A percentile compares a stretch with the other conserved stretches of the same genome.
Evolutionary conservation across 2,113 vertebrate species (phyloP).

Genomic region (Xyliphius kryptos): DNA sequence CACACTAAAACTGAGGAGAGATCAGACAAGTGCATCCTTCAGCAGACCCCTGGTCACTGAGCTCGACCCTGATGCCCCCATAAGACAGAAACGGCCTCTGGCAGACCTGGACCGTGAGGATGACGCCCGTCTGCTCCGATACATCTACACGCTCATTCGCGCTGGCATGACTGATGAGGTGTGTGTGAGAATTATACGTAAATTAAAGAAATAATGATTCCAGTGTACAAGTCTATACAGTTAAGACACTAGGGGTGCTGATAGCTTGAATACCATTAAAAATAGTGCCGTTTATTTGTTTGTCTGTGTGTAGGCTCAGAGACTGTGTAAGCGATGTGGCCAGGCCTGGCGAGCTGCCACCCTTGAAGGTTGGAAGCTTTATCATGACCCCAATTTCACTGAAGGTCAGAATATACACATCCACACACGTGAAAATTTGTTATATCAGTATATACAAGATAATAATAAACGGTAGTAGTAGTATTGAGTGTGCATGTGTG

Average conservation of each 20-base stretch:
- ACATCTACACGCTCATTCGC: slow-evolving; percentile 88
- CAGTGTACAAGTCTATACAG: no score
- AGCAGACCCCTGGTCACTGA: slow-evolving; percentile 85
- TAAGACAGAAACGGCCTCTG: slow-evolving; percentile 88
- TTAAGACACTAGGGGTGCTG: no score
- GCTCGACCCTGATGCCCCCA: slow-evolving; percentile 91
- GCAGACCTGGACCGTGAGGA: slow-evolving; percentile 94
- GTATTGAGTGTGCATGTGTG: slow-evolving; percentile 23
- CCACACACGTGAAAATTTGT: not conserved
- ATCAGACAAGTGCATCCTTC: slow-evolving; percentile 61
- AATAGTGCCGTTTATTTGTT: no score
- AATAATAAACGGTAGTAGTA: no score
- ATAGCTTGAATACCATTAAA: no score
- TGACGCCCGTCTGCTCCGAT: slow-evolving; percentile 82
- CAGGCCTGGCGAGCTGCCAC: slow-evolving; percentile 97
- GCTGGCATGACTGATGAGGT: slow-evolving; percentile 97
- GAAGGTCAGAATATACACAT: slow-evolving; percentile 65
- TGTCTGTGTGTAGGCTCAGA: slow-evolving; percentile 75
- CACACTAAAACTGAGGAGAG: slow-evolving; percentile 74
- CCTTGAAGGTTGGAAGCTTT: slow-evolving; percentile 95
- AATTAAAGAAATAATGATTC: no score
- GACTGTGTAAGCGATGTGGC: slow-evolving; percentile 90
- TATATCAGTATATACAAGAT: no score
- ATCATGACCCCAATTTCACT: slow-evolving; percentile 88
- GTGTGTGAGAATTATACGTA: no score